Percentiles rank a stretch among this genome's conserved stretches.
Evolutionary conservation across 2,113 vertebrate genomes (phyloP).

Genomic region (Anhinga anhinga): DNA sequence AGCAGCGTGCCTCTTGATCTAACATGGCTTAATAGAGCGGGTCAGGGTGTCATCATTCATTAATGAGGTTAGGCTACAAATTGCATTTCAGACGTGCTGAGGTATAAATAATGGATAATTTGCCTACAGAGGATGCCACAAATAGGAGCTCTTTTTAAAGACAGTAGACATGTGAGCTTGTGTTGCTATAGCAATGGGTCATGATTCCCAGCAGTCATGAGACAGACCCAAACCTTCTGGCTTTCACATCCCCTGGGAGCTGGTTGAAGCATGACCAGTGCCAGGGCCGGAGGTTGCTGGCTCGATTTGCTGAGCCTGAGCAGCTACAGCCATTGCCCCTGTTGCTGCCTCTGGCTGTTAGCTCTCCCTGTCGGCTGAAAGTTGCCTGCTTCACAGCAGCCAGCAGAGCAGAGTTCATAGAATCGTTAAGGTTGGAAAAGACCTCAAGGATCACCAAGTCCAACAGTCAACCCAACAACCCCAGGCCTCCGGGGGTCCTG

Average conservation of each 20-base stretch:
- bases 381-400: not conserved
- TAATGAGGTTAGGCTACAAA: not conserved
- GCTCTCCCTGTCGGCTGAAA: not conserved
- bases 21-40: not conserved
- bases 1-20: not conserved
- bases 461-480: too few species aligned
- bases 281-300: not conserved
- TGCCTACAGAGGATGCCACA: not conserved
- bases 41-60: not conserved
- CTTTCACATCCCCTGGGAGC: not conserved
- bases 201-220: not conserved
- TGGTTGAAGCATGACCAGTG: not conserved
- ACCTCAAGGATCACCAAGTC: too few species aligned
- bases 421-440: too few species aligned
- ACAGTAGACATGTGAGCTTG: not conserved
- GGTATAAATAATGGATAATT: not conserved
- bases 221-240: not conserved
- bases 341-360: not conserved
- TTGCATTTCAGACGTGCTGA: not conserved
- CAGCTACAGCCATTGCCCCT: not conserved
- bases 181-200: slow-evolving; percentile 1
- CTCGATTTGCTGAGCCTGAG: not conserved
- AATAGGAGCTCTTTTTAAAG: not conserved
- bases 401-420: not conserved
- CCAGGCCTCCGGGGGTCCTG: too few species aligned